Percentiles rank a stretch among this genome's conserved stretches.
Conservation (phyloP, 1,140 invertebrate genomes). For the Bacillus rossius region DNA sequence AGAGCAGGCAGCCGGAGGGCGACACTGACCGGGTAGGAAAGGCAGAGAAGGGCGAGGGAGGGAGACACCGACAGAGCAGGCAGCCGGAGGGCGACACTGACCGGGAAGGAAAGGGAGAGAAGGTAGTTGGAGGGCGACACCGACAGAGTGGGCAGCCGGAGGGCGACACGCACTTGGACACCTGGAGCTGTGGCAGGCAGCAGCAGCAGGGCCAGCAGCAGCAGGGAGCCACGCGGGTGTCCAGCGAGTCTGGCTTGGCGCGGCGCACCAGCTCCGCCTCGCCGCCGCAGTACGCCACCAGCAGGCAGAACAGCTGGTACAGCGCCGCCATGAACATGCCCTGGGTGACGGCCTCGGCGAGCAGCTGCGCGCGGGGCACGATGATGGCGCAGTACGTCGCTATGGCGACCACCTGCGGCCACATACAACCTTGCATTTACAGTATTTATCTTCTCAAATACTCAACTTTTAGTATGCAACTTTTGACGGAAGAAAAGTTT, state of each 20-base stretch:
- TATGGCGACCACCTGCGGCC: slow-evolving; percentile 48
- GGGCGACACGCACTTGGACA: slow-evolving; percentile 46
- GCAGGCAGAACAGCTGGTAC: slow-evolving; percentile 54
- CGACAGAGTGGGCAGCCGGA: too few species aligned
- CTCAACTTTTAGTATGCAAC: too few species aligned
- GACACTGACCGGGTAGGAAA: too few species aligned
- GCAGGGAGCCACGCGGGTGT: slow-evolving; percentile 50
- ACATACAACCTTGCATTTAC: neutral
- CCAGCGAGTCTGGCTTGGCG: slow-evolving; percentile 43
- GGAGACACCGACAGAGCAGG: too few species aligned
- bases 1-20: too few species aligned
- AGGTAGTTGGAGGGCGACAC: too few species aligned
- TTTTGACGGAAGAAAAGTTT: too few species aligned
- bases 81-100: too few species aligned
- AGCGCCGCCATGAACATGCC: slow-evolving; percentile 54
- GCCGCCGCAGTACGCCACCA: slow-evolving; percentile 55
- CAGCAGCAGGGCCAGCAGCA: slow-evolving; percentile 57
- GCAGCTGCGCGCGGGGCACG: slow-evolving; percentile 51
- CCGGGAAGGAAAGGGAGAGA: too few species aligned
- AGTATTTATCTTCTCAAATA: too few species aligned
- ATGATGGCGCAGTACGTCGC: slow-evolving; percentile 49
- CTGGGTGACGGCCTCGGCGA: slow-evolving; percentile 55
- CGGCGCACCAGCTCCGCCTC: slow-evolving; percentile 48
- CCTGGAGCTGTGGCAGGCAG: slow-evolving; percentile 45
- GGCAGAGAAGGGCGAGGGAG: too few species aligned